Evolutionary conservation across 2,797 vertebrate species (phyloP).

Genomic region (Amniataba percoides): DNA sequence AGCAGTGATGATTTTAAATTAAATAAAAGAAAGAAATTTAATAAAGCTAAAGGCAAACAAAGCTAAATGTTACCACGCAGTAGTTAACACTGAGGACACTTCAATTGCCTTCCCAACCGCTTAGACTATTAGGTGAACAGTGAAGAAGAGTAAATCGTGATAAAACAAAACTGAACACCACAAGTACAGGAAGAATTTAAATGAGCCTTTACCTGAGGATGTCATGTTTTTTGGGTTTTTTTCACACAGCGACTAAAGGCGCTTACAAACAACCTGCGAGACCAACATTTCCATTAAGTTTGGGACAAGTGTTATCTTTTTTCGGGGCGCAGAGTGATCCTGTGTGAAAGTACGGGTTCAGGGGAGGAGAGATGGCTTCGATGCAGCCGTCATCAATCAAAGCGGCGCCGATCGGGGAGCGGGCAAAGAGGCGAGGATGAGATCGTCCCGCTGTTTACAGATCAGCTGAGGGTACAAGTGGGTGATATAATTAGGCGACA

Average conservation of each 20-base stretch:
- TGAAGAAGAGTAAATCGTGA: slow-evolving; percentile 13
- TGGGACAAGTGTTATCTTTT: slow-evolving; percentile 49
- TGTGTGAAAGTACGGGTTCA: slow-evolving; percentile 10
- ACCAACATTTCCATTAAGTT: slow-evolving; percentile 44
- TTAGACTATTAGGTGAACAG: slow-evolving; percentile 3
- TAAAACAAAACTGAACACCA: slow-evolving; percentile 25
- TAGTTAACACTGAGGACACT: neutral
- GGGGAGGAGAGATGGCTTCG: slow-evolving; percentile 3
- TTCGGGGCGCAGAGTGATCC: neutral
- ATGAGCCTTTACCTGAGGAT: neutral
- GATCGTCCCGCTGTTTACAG: slow-evolving; percentile 65
- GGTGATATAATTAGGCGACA: slow-evolving; percentile 79
- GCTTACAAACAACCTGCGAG: slow-evolving; percentile 26
- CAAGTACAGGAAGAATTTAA: slow-evolving; percentile 32
- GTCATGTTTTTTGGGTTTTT: slow-evolving; percentile 5
- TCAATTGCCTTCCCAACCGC: slow-evolving; percentile 1
- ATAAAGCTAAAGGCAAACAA: neutral
- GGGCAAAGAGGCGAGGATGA: slow-evolving; percentile 45
- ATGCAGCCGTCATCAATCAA: slow-evolving; percentile 76
- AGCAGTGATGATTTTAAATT: neutral
- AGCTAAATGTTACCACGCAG: neutral
- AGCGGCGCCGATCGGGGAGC: slow-evolving; percentile 27
- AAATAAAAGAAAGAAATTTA: neutral
- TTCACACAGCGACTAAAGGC: fast-evolving
- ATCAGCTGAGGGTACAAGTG: slow-evolving; percentile 62